Base-by-base conservation (phyloP, 2,797 vertebrate species). In the Ctenopoma multispine region DNA sequence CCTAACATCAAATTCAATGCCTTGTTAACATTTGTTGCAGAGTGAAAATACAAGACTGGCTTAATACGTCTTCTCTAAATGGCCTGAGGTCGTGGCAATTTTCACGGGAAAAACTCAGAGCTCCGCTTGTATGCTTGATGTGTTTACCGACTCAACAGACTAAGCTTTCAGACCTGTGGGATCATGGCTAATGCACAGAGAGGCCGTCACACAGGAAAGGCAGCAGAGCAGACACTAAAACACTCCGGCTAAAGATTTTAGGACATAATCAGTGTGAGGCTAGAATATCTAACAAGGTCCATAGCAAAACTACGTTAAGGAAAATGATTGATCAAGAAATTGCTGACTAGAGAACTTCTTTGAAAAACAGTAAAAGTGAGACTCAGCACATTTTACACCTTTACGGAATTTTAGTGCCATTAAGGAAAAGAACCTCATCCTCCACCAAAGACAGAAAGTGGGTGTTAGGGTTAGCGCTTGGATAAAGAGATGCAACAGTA, bases 11-110 rank as follows among this genome's bases (percentile, higher is more conserved):
- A 71, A 75, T 29, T 56, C 46, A 77, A 70, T 60, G 60, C 65
- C 77, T 83, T 85, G 83, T 87, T 87, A 81, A 74, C 77, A 78
- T 75, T 81, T 66, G 58, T 51, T 59, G 53, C 36, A 27, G 36
- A 56, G 54, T 13, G 24, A 51, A 48, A 72, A 75, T 61, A 31
- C 8, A 60, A 61, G 3, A 14, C 47, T 6, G 53, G 63, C 21
- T 74, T 76, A 34, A 57, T 71, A 44, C 63, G 74, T 78, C n/a
- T 68, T 67, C 59, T 70, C 36, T 79, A 72, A 79, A 67, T 67
- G 46, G 58, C 72, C 69, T 20, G 46, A 74, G 77, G 66, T 55
- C 31, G 36, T 55, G 51, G 4, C n/a, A 61, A 56, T 69, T 81
- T 82, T 38, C 41, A 56, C 1, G 24, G 20, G 20, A 14, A 50